Percentiles rank a stretch among this genome's conserved stretches.
Conservation (phyloP, 23 tunicate species). For the Trididemnum nubilum region DNA sequence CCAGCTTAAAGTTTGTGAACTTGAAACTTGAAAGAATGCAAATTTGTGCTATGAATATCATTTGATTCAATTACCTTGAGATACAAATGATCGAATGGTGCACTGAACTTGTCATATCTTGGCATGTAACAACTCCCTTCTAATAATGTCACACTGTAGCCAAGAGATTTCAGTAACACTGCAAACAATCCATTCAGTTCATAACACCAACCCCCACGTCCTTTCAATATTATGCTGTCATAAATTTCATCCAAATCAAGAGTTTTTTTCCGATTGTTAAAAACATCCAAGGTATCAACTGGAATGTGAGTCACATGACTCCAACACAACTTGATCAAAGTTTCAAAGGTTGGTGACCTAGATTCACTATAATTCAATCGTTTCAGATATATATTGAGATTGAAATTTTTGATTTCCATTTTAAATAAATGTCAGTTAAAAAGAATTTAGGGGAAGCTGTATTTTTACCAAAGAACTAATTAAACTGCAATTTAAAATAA, state of each 20-base stretch:
- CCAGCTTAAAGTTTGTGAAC: too few relatives aligned
- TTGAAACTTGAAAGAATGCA: too few relatives aligned
- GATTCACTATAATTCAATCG: constrained; percentile 37
- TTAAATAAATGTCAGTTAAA: too few relatives aligned
- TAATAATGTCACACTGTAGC: constrained; percentile 44
- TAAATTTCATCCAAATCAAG: constrained; percentile 43
- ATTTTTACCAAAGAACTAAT: too few relatives aligned
- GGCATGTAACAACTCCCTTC: constrained; percentile 41
- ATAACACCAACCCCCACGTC: constrained; percentile 71
- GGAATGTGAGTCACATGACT: constrained; percentile 45
- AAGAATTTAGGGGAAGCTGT: too few relatives aligned
- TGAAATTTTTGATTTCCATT: not conserved
- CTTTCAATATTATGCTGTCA: constrained; percentile 30
- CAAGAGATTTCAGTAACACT: constrained; percentile 31
- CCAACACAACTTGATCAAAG: constrained; percentile 43
- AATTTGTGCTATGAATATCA: too few relatives aligned
- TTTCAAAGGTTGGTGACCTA: constrained; percentile 27
- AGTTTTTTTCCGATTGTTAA: constrained; percentile 38
- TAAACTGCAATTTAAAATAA: too few relatives aligned
- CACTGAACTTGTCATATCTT: constrained; percentile 10
- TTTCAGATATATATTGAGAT: constrained; percentile 39
- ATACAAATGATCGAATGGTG: constrained; percentile 29
- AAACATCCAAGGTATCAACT: constrained; percentile 55
- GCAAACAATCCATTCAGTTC: constrained; percentile 60
- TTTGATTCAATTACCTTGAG: too few relatives aligned